A percentile compares a stretch with the other conserved stretches of the same genome.
phyloP scores from a whole-genome alignment of 2,113 vertebrate genomes.

The Tachuris rubrigastra region DNA sequence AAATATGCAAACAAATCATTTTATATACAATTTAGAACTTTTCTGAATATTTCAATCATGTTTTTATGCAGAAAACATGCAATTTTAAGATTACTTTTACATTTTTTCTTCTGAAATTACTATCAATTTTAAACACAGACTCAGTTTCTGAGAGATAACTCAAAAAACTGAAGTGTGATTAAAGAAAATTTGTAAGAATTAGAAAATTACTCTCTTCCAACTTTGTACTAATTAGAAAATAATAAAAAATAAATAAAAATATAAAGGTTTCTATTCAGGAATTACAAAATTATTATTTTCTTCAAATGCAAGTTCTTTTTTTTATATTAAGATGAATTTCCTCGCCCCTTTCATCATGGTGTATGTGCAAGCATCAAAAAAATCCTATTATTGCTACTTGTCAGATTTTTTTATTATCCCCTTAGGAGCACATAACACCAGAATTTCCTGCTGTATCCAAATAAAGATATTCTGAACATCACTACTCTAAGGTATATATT shows the following conservation, averaged over 20 bases:
- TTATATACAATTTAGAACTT: neutral
- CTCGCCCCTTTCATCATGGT: neutral
- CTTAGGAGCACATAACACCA: neutral
- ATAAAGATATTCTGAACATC: neutral
- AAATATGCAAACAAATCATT: neutral
- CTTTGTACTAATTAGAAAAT: neutral
- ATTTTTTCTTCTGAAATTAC: neutral
- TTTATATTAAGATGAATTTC: neutral
- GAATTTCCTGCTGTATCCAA: neutral
- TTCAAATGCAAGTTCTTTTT: neutral
- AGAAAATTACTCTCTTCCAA: no score
- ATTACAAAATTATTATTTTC: neutral
- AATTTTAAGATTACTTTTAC: neutral
- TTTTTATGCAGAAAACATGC: rapidly evolving
- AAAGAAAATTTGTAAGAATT: neutral
- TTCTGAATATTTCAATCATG: neutral
- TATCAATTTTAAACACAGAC: neutral
- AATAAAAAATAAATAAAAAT: no score
- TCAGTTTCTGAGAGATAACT: neutral
- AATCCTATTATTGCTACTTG: neutral
- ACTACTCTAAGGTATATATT: neutral
- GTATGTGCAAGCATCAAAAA: neutral
- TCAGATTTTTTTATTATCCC: neutral
- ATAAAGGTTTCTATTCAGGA: neutral
- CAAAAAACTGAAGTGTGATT: rapidly evolving